These are phyloP conservation scores for Conomelus anceps DNA, from an alignment of 2,888 invertebrate species.

Conservation along the genomic window DNA sequence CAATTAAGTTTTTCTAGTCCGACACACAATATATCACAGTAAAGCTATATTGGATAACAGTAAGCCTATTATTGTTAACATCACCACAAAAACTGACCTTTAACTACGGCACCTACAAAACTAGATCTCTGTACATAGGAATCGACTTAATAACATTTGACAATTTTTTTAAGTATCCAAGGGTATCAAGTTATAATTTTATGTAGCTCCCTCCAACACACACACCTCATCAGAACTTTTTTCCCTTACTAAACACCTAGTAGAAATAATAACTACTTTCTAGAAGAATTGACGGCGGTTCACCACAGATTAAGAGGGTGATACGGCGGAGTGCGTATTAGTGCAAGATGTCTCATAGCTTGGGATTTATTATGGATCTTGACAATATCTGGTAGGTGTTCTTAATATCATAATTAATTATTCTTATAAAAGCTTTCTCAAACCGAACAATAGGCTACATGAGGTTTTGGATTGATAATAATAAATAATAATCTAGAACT, in stretches of 20 bases:
- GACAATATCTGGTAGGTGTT: not conserved
- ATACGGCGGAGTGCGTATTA: not conserved
- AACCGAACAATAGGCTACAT: too few relatives aligned
- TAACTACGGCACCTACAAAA: not conserved
- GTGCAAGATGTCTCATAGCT: not conserved
- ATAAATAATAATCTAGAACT: too few relatives aligned
- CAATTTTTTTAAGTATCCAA: not conserved
- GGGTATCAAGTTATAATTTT: not conserved
- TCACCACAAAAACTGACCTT: not conserved
- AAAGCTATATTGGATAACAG: too few relatives aligned
- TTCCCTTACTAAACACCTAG: too few relatives aligned
- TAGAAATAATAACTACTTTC: too few relatives aligned
- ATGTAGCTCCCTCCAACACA: not conserved
- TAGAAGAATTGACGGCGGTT: not conserved
- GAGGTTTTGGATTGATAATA: too few relatives aligned
- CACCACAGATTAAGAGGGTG: not conserved
- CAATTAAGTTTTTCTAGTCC: too few relatives aligned
- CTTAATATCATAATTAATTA: too few relatives aligned
- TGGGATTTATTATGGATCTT: not conserved
- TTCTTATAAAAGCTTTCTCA: too few relatives aligned
- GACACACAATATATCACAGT: too few relatives aligned
- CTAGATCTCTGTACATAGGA: not conserved
- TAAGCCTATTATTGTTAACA: not conserved
- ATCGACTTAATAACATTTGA: not conserved
- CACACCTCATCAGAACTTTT: too few relatives aligned